These are phyloP conservation scores for Talpa occidentalis DNA, from an alignment of 2,113 vertebrate genomes.

Conservation along the genomic window DNA sequence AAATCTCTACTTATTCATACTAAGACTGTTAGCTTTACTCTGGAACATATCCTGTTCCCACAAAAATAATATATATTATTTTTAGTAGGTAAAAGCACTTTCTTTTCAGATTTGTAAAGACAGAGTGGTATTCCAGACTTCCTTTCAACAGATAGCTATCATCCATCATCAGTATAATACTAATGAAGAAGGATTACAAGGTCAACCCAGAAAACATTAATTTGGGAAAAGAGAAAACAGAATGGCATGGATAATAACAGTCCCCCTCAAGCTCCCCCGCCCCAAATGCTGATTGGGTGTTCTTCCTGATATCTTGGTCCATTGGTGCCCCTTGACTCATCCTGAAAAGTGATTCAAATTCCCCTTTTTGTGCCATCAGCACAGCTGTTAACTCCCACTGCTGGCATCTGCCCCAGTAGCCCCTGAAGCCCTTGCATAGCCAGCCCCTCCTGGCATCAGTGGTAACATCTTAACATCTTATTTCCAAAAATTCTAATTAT, in stretches of 20 bases:
- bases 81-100: background rate
- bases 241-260: background rate
- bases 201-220: background rate
- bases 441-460: background rate
- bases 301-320: background rate
- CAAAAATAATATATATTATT: background rate
- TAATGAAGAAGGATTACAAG: background rate
- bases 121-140: background rate
- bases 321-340: background rate
- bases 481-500: background rate
- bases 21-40: constrained; percentile 24
- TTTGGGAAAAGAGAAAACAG: background rate
- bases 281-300: background rate
- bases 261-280: too few relatives aligned
- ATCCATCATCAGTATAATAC: background rate
- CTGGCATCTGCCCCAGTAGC: background rate
- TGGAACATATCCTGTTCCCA: background rate
- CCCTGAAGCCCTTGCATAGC: background rate
- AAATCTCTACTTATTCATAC: background rate
- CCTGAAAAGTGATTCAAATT: background rate
- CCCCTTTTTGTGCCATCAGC: too few relatives aligned
- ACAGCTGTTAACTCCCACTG: background rate
- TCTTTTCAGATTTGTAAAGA: background rate
- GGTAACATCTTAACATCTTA: background rate
- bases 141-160: background rate